Percentiles rank a stretch among this genome's conserved stretches.
phyloP scores from a whole-genome alignment of 2,797 vertebrate genomes.

The Acanthiza pusilla region DNA sequence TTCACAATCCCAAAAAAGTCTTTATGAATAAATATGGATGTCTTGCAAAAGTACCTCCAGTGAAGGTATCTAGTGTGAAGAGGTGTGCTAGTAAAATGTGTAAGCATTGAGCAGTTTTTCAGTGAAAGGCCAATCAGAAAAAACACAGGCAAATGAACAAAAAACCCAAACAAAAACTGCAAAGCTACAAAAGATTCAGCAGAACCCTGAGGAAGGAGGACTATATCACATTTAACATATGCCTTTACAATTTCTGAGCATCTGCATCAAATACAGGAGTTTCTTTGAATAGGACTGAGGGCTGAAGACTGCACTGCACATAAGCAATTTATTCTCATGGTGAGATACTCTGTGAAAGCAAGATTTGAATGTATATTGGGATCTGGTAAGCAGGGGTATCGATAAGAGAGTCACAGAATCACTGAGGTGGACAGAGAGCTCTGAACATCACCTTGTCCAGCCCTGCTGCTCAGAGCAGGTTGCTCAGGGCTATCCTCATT shows the following conservation, averaged over 20 bases:
- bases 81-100: not conserved
- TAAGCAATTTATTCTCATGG: not conserved
- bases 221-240: not conserved
- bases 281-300: not conserved
- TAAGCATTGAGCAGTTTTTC: not conserved
- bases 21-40: not conserved
- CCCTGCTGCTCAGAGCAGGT: not conserved
- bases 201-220: not conserved
- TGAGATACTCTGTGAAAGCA: not conserved
- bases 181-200: not conserved
- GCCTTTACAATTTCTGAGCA: not conserved
- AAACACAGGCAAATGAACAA: not conserved
- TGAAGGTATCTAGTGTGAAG: not conserved
- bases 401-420: not conserved
- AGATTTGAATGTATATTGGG: not conserved
- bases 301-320: not conserved
- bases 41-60: not conserved
- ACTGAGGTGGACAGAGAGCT: not conserved
- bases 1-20: not conserved
- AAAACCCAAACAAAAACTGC: not conserved
- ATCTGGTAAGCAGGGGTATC: not conserved
- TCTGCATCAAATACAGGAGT: not conserved
- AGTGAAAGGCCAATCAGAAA: not conserved
- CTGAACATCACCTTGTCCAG: not conserved
- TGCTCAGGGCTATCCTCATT: not conserved